Evolutionary conservation across 2,888 invertebrate genomes (phyloP).

Genomic region (Phragmatobia fuliginosa): DNA sequence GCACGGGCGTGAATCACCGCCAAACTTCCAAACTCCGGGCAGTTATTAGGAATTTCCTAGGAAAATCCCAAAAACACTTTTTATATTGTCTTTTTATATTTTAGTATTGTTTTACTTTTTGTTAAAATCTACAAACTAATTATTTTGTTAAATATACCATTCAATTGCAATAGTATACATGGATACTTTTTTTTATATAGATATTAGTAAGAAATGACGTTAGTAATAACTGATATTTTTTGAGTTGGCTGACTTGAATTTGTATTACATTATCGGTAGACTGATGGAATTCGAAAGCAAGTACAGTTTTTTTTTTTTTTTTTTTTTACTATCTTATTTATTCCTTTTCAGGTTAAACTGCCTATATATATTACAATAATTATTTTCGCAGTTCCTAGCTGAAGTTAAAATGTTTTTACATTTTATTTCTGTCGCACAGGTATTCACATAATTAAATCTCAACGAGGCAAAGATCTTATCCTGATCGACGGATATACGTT

Average conservation of each 20-base stretch:
- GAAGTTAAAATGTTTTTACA: background rate
- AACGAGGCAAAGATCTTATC: conserved; percentile 15
- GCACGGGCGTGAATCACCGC: no score
- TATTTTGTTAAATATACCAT: background rate
- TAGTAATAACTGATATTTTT: background rate
- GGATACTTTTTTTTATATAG: background rate
- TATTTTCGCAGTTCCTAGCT: background rate
- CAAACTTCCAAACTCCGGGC: no score
- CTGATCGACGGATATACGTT: conserved; percentile 55
- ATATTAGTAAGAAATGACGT: background rate
- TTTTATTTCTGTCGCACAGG: background rate
- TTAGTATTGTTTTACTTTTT: no score
- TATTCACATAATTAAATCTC: conserved; percentile 15
- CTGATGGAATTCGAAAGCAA: background rate
- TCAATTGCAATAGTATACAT: background rate
- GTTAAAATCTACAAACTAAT: no score
- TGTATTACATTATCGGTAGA: background rate
- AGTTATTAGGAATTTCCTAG: no score
- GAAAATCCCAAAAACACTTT: no score
- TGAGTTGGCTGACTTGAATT: background rate
- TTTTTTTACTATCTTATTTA: background rate
- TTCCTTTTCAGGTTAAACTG: background rate
- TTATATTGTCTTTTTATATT: no score
- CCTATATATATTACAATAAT: background rate
- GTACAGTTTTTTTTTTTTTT: no score